Evolutionary conservation across 92 coral and sea anemone species (phyloP).

Genomic region (Umimayanthus chanpuru): DNA sequence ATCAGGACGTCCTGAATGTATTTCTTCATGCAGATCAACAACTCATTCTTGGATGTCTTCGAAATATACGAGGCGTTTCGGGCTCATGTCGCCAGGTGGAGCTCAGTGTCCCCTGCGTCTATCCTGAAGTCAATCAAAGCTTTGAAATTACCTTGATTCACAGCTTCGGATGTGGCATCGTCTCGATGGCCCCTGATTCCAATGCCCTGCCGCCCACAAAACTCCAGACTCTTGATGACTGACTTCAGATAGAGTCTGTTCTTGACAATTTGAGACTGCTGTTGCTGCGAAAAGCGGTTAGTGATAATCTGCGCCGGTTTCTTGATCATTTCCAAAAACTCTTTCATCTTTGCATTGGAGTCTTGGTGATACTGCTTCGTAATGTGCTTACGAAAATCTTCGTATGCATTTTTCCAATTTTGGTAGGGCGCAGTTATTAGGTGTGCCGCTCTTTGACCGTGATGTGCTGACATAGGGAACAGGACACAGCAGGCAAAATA

Average conservation of each 20-base stretch:
- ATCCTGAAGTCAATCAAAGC: constrained; percentile 47
- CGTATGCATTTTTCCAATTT: constrained; percentile 51
- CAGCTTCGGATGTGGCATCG: constrained; percentile 49
- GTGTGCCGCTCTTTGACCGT: constrained; percentile 46
- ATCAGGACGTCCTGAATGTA: constrained; percentile 53
- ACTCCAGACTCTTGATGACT: constrained; percentile 47
- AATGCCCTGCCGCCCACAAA: constrained; percentile 61
- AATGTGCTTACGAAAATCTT: constrained; percentile 24
- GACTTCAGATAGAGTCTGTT: constrained; percentile 57
- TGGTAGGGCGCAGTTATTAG: constrained; percentile 34
- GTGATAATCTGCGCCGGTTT: constrained; percentile 27
- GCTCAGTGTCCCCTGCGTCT: constrained; percentile 61
- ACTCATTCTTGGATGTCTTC: constrained; percentile 60
- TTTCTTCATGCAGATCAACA: constrained; percentile 59
- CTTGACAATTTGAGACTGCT: constrained; percentile 49
- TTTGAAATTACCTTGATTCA: constrained; percentile 57
- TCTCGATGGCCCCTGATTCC: constrained; percentile 58
- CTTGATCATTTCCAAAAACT: constrained; percentile 36
- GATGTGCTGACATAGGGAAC: neutral
- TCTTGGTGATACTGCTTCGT: constrained; percentile 51
- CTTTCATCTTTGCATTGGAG: constrained; percentile 57
- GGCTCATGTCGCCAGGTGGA: constrained; percentile 52
- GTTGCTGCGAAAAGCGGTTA: constrained; percentile 52
- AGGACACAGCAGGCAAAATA: constrained; percentile 63
- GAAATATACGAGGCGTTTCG: constrained; percentile 60